Evolutionary conservation across 2,113 vertebrate species (phyloP).

Genomic region (Ptilorrhoa leucosticta): DNA sequence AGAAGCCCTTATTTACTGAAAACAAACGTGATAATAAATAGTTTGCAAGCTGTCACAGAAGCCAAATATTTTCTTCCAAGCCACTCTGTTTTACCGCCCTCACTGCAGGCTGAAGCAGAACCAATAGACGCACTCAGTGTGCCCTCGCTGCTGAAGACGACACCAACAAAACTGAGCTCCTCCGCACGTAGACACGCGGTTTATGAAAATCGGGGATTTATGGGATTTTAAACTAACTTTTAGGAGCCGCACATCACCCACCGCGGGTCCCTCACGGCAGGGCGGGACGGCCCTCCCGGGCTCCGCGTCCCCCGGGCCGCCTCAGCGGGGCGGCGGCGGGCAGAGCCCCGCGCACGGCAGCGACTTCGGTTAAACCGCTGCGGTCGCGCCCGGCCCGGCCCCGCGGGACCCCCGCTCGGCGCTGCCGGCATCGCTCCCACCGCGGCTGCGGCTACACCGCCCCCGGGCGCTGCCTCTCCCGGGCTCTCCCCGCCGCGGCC

Average conservation of each 20-base stretch:
- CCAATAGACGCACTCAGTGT: fast-evolving
- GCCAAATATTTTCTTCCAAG: fast-evolving
- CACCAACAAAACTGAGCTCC: not conserved
- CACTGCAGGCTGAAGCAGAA: fast-evolving
- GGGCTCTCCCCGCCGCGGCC: not conserved
- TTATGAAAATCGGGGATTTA: not conserved
- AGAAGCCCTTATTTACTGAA: not conserved
- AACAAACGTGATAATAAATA: fast-evolving
- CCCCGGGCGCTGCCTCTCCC: not conserved
- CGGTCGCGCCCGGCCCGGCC: not conserved
- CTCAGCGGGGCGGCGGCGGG: not conserved
- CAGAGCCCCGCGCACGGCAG: not conserved
- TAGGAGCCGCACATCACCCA: fast-evolving
- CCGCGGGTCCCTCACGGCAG: not conserved
- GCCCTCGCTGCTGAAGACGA: not conserved
- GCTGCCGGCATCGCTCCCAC: not conserved
- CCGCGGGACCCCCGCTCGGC: not conserved
- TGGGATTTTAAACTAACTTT: not conserved
- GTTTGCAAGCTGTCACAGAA: not conserved
- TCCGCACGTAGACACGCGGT: fast-evolving
- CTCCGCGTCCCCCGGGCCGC: not conserved
- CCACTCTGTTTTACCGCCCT: not conserved
- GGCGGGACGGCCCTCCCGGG: not conserved
- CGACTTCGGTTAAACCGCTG: not conserved
- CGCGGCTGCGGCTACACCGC: not conserved